Evolutionary conservation across 2,797 vertebrate genomes (phyloP), one percentile per base, ranked within the genome.

Genomic region (Anolis apletophallus): DNA sequence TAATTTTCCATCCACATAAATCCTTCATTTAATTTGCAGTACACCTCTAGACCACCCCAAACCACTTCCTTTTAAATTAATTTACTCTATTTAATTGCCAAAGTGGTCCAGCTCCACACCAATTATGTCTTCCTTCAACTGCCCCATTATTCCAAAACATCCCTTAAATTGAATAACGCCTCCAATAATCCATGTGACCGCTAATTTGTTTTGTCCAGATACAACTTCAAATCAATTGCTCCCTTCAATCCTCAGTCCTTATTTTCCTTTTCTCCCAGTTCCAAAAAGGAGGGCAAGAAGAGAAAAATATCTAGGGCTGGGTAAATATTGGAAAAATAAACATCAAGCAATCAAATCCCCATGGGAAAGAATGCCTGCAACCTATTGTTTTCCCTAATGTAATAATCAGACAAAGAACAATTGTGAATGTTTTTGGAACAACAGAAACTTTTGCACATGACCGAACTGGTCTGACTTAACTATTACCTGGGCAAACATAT

Each of bases 331-430:
- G 23, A 75, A 75, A 81, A 84, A 23, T 36, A n/a, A 26, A 29
- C 23, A 14, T 36, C 29, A 88, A 86, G 54, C 5, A 81, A 82
- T n/a, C n/a, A 40, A 55, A 88, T 84, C n/a, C 64, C 76, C 79
- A 34, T 87, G 83, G 52, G 79, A 88, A 86, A 14, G 84, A 78
- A 50, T 26, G 80, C 8, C 52, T 17, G 3, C 40, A 8, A 57
- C 9, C 7, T 61, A 26, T 69, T 23, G 19, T 80, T 89, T 88
- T 71, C 67, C 23, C 13, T 32, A 71, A 17, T 68, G 54, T 36
- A 50, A 55, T 21, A 81, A 2, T 29, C 9, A 34, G 50, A 32
- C 9, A 81, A n/a, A 17, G 64, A 52, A 81, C 59, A 71, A 81
- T 32, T 12, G 12, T 54, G 50, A 23, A 52, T 69, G 8, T 52